Evolutionary conservation across 2,113 vertebrate genomes (phyloP).

Genomic region (Oenanthe oenanthe): DNA sequence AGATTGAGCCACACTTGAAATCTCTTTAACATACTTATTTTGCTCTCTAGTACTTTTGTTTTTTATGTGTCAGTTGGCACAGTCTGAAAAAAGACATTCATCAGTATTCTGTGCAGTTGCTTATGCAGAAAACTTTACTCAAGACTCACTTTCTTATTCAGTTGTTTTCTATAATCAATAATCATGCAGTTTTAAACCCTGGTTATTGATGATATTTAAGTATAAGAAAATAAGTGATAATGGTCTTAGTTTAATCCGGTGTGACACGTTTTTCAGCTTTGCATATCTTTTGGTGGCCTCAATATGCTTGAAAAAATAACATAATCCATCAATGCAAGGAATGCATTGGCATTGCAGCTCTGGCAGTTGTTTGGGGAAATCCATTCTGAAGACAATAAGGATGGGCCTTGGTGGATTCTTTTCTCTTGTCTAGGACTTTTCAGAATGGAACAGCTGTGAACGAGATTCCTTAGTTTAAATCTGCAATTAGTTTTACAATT

Average conservation of each 20-base stretch:
- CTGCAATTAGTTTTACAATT: neutral
- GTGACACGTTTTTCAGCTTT: slow-evolving; percentile 41
- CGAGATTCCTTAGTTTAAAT: neutral
- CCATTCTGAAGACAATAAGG: neutral
- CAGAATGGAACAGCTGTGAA: neutral
- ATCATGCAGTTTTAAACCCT: slow-evolving; percentile 1
- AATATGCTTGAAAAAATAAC: neutral
- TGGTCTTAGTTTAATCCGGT: slow-evolving; percentile 44
- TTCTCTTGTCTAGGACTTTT: neutral
- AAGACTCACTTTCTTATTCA: slow-evolving; percentile 46
- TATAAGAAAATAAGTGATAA: slow-evolving; percentile 50
- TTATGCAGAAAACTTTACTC: slow-evolving; percentile 55
- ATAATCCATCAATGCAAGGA: neutral
- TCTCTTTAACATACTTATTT: slow-evolving; percentile 73
- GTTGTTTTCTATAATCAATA: slow-evolving; percentile 56
- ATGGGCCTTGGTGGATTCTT: slow-evolving; percentile 4
- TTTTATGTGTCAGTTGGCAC: slow-evolving; percentile 69
- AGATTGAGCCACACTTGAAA: slow-evolving; percentile 70
- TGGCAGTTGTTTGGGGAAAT: neutral
- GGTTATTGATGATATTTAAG: slow-evolving; percentile 45
- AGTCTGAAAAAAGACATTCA: slow-evolving; percentile 72
- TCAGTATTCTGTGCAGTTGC: slow-evolving; percentile 72
- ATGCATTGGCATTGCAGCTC: neutral
- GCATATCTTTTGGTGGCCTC: neutral
- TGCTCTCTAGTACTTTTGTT: slow-evolving; percentile 61